A percentile compares a stretch with the other conserved stretches of the same genome.
phyloP scores from a whole-genome alignment of 2,797 vertebrate genomes.

The Schizopygopsis pylzovi region DNA sequence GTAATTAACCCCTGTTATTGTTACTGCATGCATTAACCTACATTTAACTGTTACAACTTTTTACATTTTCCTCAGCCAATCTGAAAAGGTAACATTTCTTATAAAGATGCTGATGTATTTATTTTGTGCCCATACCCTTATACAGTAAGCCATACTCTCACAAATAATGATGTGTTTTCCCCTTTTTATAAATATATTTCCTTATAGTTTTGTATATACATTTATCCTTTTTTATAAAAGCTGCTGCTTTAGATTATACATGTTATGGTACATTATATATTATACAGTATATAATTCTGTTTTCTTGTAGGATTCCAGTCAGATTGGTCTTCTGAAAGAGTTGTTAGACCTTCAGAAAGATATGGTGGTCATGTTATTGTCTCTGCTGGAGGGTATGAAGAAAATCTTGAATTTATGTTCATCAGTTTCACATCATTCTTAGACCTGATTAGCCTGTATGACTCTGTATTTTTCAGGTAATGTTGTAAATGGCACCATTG shows the following conservation, averaged over 20 bases:
- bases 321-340: slow-evolving; percentile 93
- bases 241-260: not conserved
- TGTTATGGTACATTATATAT: not conserved
- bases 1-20: slow-evolving; percentile 13
- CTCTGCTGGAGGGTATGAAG: slow-evolving; percentile 88
- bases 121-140: not conserved
- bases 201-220: not conserved
- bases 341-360: slow-evolving; percentile 96
- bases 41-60: not conserved
- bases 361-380: slow-evolving; percentile 98
- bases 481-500: slow-evolving; percentile 95
- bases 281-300: slow-evolving; percentile 53
- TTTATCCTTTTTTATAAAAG: not conserved
- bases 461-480: slow-evolving; percentile 81
- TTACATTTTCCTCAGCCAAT: not conserved
- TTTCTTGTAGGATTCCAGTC: slow-evolving; percentile 88
- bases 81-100: not conserved
- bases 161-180: not conserved
- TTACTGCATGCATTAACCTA: slow-evolving; percentile 28
- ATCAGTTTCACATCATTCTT: not conserved
- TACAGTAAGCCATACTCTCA: not conserved
- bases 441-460: slow-evolving; percentile 2
- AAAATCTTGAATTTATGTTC: not conserved
- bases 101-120: not conserved
- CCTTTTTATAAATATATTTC: not conserved